Evolutionary conservation across 2,797 vertebrate genomes (phyloP).

Genomic region (Enteromius trimaculatus): DNA sequence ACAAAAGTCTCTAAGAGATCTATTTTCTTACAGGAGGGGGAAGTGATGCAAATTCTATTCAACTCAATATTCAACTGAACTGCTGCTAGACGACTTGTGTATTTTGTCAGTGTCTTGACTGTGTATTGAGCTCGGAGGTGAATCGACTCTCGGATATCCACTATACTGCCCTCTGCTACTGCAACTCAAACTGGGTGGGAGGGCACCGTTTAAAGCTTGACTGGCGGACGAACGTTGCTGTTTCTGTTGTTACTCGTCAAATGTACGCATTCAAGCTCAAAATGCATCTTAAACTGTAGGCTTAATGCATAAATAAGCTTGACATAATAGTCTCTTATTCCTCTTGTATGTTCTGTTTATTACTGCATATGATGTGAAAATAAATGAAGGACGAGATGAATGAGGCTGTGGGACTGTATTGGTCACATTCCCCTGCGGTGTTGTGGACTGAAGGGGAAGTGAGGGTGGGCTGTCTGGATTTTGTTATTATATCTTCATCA

Average conservation of each 20-base stretch:
- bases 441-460: constrained; percentile 43
- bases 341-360: constrained; percentile 51
- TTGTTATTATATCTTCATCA: constrained; percentile 76
- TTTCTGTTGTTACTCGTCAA: constrained; percentile 46
- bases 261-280: constrained; percentile 45
- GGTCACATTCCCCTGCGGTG: constrained; percentile 39
- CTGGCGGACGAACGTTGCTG: constrained; percentile 7
- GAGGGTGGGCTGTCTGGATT: constrained; percentile 55
- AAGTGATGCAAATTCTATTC: constrained; percentile 67
- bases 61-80: constrained; percentile 72
- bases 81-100: constrained; percentile 78
- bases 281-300: constrained; percentile 44
- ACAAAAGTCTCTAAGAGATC: constrained; percentile 71
- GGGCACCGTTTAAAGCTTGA: constrained; percentile 16
- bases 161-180: constrained; percentile 75
- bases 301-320: constrained; percentile 49
- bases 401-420: constrained; percentile 52
- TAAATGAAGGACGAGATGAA: constrained; percentile 58
- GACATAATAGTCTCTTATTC: constrained; percentile 47
- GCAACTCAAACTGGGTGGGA: constrained; percentile 44
- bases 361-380: constrained; percentile 58
- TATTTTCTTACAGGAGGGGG: constrained; percentile 79
- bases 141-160: constrained; percentile 75
- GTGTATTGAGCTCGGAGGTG: constrained; percentile 64
- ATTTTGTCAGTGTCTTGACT: constrained; percentile 76